phyloP scores from a whole-genome alignment of 2,797 vertebrate genomes.

The Scolopax bukidnonensis region DNA sequence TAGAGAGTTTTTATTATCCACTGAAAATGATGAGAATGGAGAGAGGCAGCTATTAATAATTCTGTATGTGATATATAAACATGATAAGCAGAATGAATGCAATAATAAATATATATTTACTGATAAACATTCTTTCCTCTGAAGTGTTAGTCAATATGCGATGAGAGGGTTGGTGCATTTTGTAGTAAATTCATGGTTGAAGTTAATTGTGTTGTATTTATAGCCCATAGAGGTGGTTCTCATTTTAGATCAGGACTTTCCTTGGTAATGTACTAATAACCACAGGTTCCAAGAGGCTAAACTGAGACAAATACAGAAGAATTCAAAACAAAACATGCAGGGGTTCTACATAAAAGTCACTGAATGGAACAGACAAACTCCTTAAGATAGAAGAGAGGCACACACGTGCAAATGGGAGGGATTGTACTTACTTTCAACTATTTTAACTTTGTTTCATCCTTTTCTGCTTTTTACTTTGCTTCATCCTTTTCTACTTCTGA shows the following conservation, averaged over 20 bases:
- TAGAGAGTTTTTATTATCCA: background rate
- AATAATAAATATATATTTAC: constrained; percentile 3
- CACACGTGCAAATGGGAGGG: rapidly evolving
- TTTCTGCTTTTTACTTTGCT: background rate
- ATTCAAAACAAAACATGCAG: constrained; percentile 72
- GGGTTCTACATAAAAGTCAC: constrained; percentile 75
- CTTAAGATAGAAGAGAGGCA: constrained; percentile 24
- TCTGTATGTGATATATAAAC: background rate
- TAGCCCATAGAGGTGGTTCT: constrained; percentile 68
- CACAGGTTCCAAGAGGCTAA: constrained; percentile 73
- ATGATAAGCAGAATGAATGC: background rate
- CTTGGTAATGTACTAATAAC: constrained; percentile 76
- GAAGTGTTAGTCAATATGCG: background rate
- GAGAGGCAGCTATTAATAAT: constrained; percentile 18
- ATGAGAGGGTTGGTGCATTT: constrained; percentile 21
- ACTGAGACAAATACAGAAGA: constrained; percentile 67
- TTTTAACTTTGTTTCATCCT: background rate
- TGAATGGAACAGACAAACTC: constrained; percentile 66
- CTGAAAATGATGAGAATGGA: background rate
- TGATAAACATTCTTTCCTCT: background rate
- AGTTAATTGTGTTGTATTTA: constrained; percentile 79
- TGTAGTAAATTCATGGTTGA: constrained; percentile 47
- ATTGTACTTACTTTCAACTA: background rate
- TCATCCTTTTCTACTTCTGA: background rate
- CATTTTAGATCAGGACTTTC: constrained; percentile 69